These are phyloP conservation scores for Diadema setosum DNA, from an alignment of 35 echinoderm and acorn worm species.

Conservation along the genomic window DNA sequence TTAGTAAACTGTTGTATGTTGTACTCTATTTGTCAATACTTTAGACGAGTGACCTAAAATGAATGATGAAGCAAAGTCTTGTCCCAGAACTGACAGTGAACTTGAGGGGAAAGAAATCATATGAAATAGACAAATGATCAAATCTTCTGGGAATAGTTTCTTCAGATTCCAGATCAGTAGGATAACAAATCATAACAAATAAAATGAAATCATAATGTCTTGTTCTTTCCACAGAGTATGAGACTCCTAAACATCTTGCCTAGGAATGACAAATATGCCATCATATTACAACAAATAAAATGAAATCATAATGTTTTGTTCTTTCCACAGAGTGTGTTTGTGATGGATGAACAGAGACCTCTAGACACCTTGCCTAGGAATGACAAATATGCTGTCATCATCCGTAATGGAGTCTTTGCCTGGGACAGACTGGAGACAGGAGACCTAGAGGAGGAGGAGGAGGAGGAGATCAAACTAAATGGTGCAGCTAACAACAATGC, in stretches of 20 bases:
- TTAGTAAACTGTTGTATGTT: no score
- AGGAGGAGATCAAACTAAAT: not conserved
- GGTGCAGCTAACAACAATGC: not conserved
- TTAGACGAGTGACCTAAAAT: no score
- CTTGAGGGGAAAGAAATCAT: no score
- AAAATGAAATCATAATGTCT: not conserved
- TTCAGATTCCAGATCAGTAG: no score
- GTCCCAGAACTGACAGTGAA: no score
- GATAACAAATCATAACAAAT: no score
- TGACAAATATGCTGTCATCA: conserved; percentile 66
- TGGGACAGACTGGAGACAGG: conserved; percentile 88
- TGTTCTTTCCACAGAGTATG: conserved; percentile 46
- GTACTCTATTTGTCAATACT: no score
- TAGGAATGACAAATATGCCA: no score
- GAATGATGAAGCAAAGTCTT: no score
- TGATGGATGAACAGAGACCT: conserved; percentile 76
- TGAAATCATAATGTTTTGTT: not conserved
- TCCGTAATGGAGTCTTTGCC: conserved; percentile 66
- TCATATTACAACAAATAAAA: no score
- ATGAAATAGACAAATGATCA: no score
- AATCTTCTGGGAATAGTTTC: no score
- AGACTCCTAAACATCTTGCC: conserved; percentile 29
- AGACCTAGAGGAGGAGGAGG: not conserved
- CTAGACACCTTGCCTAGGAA: conserved; percentile 31
- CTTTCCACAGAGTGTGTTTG: conserved; percentile 55